Evolutionary conservation across 2,888 invertebrate genomes (phyloP), one percentile per base, ranked within the genome.

Genomic region (Physocephala rufipes): DNA sequence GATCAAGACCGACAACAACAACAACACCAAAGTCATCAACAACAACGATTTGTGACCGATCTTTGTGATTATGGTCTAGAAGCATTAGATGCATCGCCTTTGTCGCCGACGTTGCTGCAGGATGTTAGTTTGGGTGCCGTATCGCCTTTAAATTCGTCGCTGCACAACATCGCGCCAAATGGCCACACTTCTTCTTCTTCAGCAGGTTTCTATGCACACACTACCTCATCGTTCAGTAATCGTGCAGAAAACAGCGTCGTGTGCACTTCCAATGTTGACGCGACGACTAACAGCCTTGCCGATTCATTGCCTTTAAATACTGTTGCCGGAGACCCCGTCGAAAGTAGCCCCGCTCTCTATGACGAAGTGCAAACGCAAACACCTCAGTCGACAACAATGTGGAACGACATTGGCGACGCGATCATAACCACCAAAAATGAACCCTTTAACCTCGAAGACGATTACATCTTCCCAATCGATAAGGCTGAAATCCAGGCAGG

Each of bases 401-500:
- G 86, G 86, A 86, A 84, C 71, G 85, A 85, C 70, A 84, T 86
- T 51, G 82, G 83, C 74, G 83, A 81, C 76, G 84, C 85, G 74
- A 85, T 87, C 76, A 87, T 87, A 5, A 81, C 86, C 58, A 84
- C 85, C 68, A 86, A 86, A 79, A 77, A 84, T 65, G 92, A 92
- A 78, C 87, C 90, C 15, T 91, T 92, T 79, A 91, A 91, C 84
- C 92, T 94, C 90, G 95, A 95, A 80, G 95, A 95, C 80, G 95
- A 95, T 82, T 95, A 95, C 82, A 94, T 95, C 79, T 94, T 95
- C 84, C 91, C 94, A 88, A 93, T 95, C 69, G 95, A 95, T 84
- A 94, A 95, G 86, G 91, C 93, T 51, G 95, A 95, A 86, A 93
- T 95, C 78, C 91, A 94, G 85, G 81, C 93, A 3, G 93, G 95